Conservation (phyloP, 2,888 invertebrate species). For the Pammene aurita region DNA sequence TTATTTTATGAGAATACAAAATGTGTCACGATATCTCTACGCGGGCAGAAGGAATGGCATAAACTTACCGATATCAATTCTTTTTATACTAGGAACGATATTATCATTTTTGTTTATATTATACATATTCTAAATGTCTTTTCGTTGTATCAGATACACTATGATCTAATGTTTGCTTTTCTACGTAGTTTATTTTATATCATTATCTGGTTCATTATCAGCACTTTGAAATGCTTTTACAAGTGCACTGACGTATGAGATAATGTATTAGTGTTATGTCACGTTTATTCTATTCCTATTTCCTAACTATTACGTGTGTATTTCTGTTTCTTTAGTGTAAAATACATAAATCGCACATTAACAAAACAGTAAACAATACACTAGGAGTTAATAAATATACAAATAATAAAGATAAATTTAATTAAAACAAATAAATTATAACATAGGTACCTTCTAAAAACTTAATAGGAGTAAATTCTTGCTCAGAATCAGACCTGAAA, state of each 20-base stretch:
- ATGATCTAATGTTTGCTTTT: slow-evolving; percentile 27
- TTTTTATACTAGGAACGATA: slow-evolving; percentile 27
- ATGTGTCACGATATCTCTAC: slow-evolving; percentile 13
- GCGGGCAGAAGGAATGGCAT: slow-evolving; percentile 2
- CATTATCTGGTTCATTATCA: slow-evolving; percentile 17
- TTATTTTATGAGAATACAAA: slow-evolving; percentile 14
- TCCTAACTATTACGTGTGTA: not conserved
- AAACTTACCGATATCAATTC: not conserved
- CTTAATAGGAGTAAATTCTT: too few relatives aligned
- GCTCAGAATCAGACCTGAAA: too few relatives aligned
- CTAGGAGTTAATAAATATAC: too few relatives aligned
- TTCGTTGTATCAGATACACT: slow-evolving; percentile 6
- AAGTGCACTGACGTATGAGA: slow-evolving; percentile 8
- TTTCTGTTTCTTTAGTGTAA: too few relatives aligned
- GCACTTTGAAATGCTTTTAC: slow-evolving; percentile 23
- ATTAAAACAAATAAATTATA: too few relatives aligned
- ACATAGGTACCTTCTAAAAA: too few relatives aligned
- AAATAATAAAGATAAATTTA: too few relatives aligned
- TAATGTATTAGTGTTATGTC: not conserved
- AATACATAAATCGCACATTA: too few relatives aligned
- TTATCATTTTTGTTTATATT: slow-evolving; percentile 4
- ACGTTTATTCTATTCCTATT: slow-evolving; percentile 2
- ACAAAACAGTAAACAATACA: too few relatives aligned
- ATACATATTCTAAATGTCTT: slow-evolving; percentile 9
- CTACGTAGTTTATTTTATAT: slow-evolving; percentile 5